These are phyloP conservation scores for Oreotrochilus melanogaster DNA, from an alignment of 2,113 vertebrate genomes.

Conservation along the genomic window DNA sequence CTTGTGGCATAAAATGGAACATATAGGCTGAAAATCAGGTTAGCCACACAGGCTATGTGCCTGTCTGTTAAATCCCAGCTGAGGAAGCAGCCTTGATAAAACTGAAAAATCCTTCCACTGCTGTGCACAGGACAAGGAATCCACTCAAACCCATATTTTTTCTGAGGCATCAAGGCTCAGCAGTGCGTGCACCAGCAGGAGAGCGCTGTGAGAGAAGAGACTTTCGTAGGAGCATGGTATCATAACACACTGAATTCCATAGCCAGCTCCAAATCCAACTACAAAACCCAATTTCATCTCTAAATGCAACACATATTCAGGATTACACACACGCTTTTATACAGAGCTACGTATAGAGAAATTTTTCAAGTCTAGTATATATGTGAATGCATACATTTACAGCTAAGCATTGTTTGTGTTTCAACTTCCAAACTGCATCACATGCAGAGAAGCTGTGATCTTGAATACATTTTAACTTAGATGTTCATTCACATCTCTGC, in stretches of 20 bases:
- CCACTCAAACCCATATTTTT: background rate
- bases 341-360: background rate
- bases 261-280: background rate
- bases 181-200: background rate
- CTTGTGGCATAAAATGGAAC: background rate
- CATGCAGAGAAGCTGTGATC: background rate
- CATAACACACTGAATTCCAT: background rate
- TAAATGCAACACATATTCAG: background rate
- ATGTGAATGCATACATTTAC: background rate
- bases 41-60: background rate
- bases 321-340: background rate
- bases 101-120: background rate
- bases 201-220: background rate
- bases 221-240: background rate
- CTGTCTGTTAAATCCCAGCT: background rate
- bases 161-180: background rate
- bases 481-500: background rate
- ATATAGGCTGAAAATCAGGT: background rate
- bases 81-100: background rate
- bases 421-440: background rate
- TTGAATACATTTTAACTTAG: background rate
- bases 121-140: background rate
- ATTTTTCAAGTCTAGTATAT: background rate
- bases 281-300: background rate
- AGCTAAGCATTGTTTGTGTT: background rate